Base-by-base conservation (phyloP, 2,113 vertebrate genomes). In the Pachyramphus minor region DNA sequence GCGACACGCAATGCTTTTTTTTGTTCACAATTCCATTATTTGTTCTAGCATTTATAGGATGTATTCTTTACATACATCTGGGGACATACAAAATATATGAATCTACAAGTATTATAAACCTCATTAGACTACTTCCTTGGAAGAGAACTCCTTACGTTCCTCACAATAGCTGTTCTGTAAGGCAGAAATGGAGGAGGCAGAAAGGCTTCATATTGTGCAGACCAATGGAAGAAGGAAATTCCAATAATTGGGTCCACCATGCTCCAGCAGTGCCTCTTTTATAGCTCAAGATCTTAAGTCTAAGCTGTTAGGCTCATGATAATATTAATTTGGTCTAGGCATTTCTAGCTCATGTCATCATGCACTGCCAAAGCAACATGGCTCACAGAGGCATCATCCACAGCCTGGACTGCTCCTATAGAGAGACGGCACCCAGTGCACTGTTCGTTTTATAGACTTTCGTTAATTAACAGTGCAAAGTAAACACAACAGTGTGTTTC, bases 161-260 rank as follows among this genome's bases (percentile, higher is more conserved):
- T 91, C 42, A 86, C 90, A 89, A 69, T 79, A 87, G 75, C 49
- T 87, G 52, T 47, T 96, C 67, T 45, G 50, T 91, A 76, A 45
- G 50, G 52, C 62, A 96, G 81, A 93, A 91, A 82, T 12, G 11
- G 50, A 85, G 71, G 62, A 87, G 87, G 63, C 15, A 74, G 55
- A 50, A 73, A 82, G 71, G 35, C 30, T 95, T 77, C 0, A 0
- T 42, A 37, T 47, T 27, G 14, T 19, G 5, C 78, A 63, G 78
- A 58, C 25, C 59, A 59, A 37, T 56, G 63, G 75, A 66, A 85
- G 82, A 90, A 86, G 71, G 74, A 93, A 93, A 80, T 50, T 64
- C 50, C 75, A 83, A 47, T 50, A 80, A 53, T 1, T 82, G 39
- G 23, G 71, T 35, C 16, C 63, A 77, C 42, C 19, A 28, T 22